Base-by-base conservation (phyloP, 2,797 vertebrate genomes). In the Paguma larvata region DNA sequence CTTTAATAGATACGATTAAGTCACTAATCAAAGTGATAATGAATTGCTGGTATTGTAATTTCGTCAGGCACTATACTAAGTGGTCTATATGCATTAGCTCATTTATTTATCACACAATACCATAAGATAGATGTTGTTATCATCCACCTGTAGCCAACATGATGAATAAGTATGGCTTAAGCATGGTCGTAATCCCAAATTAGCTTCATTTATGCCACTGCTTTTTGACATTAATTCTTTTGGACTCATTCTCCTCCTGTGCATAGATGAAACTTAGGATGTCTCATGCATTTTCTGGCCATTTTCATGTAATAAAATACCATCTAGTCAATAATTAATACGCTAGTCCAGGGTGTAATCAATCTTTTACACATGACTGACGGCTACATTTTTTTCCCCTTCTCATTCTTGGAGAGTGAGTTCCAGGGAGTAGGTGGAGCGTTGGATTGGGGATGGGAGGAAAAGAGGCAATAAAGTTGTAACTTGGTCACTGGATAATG, bases 261-360 rank as follows among this genome's bases (percentile, higher is more conserved):
- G 8, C 62, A 27, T 19, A 70, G 51, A 83, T 53, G 8, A 83
- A 70, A 86, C 77, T 90, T 63, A 48, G 7, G 34, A 9, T 65
- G 9, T 41, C 38, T 63, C 16, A 4, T 85, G 13, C 15, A 73
- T 89, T 90, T 90, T 56, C 46, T 70, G 18, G 34, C 1, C 30
- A 83, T 21, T 89, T 89, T 70, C n/a, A 75, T 85, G 38, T 75
- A 82, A 89, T 46, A 77, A 65, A 85, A 78, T 70, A 25, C n/a
- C 44, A 30, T 48, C 41, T 23, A 62, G 48, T 75, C 68, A 85
- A 85, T 91, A 75, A 70, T 53, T 73, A 78, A 68, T 48, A 82
- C 51, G 32, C 38, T 78, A 65, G 15, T 12, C 16, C 19, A 78
- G 59, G 38, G n/a, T 27, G 13, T 88, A 63, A 89, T 51, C 62